Evolutionary conservation across 2,797 vertebrate species (phyloP).

Genomic region (Thamnophis elegans): DNA sequence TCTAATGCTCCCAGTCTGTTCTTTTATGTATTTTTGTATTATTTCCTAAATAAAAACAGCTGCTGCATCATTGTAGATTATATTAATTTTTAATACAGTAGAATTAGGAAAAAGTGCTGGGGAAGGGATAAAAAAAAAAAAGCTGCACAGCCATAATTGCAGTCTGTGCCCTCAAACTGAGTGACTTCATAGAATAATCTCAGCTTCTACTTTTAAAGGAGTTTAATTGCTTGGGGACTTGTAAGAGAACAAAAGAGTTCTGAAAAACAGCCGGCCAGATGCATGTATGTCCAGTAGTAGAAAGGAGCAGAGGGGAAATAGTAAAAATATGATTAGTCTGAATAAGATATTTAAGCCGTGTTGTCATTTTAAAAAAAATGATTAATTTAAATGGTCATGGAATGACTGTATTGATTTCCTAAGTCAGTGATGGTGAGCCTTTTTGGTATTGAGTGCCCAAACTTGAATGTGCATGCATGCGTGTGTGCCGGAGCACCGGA

Average conservation of each 20-base stretch:
- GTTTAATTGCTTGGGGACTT: neutral
- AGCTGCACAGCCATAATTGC: neutral
- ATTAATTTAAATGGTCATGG: neutral
- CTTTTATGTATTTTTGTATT: neutral
- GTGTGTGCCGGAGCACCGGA: no score
- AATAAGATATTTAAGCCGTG: neutral
- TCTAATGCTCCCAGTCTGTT: neutral
- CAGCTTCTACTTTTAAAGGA: neutral
- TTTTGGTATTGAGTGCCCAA: no score
- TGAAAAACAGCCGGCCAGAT: neutral
- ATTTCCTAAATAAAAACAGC: neutral
- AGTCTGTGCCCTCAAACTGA: neutral
- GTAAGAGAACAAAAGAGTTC: neutral
- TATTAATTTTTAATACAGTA: neutral
- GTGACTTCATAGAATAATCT: neutral
- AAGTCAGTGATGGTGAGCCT: no score
- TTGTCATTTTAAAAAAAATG: neutral
- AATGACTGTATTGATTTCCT: neutral
- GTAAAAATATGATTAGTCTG: neutral
- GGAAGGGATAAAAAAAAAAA: neutral
- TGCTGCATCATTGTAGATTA: neutral
- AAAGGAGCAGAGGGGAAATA: neutral
- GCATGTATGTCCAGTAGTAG: no score
- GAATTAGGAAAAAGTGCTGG: slow-evolving; percentile 11
- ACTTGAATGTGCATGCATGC: no score